phyloP scores from a whole-genome alignment of 2,888 invertebrate genomes.

The Tenthredo scrophulariae region DNA sequence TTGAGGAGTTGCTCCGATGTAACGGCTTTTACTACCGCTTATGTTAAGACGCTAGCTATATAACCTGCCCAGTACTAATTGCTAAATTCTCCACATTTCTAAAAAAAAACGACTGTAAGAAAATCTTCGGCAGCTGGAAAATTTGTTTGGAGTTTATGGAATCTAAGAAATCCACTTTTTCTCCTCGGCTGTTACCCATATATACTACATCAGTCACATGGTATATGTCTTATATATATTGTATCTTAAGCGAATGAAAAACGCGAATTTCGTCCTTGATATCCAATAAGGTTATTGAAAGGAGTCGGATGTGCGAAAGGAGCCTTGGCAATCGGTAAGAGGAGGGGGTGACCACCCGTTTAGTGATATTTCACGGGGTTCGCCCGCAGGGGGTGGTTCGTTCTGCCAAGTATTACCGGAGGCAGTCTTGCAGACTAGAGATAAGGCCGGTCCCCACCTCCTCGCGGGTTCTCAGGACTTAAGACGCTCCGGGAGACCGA shows the following conservation, averaged over 20 bases:
- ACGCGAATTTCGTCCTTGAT: conserved; percentile 3
- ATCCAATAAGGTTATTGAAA: conserved; percentile 22
- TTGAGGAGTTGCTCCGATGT: conserved; percentile 7
- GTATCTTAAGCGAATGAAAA: background rate
- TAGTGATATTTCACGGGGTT: conserved; percentile 77
- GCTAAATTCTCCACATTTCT: background rate
- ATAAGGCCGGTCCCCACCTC: conserved; percentile 67
- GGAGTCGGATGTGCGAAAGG: background rate
- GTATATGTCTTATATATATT: background rate
- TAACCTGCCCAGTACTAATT: background rate
- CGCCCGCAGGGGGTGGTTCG: conserved; percentile 65
- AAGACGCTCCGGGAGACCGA: conserved; percentile 46
- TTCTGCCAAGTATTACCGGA: conserved; percentile 73
- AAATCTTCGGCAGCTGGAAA: background rate
- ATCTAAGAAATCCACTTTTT: too few species aligned
- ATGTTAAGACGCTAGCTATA: background rate
- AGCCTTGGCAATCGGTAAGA: conserved; percentile 21
- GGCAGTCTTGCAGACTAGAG: conserved; percentile 77
- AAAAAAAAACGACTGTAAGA: background rate
- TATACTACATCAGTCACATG: background rate
- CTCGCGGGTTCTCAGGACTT: conserved; percentile 49
- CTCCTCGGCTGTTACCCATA: background rate
- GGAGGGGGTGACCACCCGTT: conserved; percentile 65
- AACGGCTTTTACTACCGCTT: conserved; percentile 5
- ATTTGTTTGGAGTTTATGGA: background rate